Percentiles rank a stretch among this genome's conserved stretches.
Evolutionary conservation across 2,797 vertebrate genomes (phyloP).

Genomic region (Hafferia zeledoni): DNA sequence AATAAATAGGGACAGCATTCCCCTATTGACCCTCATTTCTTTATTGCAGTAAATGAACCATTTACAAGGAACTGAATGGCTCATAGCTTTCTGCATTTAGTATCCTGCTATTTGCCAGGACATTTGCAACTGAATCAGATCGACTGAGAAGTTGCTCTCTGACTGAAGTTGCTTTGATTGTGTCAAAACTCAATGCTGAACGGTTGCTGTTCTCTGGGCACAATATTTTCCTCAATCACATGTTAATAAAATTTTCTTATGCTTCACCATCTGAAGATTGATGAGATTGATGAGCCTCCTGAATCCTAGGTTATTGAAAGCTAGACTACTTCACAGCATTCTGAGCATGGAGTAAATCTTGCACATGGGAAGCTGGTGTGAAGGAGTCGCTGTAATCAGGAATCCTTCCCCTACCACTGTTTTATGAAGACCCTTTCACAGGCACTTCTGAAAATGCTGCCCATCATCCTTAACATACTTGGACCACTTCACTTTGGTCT

Average conservation of each 20-base stretch:
- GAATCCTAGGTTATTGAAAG: neutral
- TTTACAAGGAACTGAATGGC: neutral
- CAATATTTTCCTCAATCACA: neutral
- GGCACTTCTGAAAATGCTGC: neutral
- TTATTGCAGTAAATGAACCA: neutral
- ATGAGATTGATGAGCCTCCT: neutral
- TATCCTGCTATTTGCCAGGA: neutral
- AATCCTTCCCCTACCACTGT: neutral
- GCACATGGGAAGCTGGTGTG: fast-evolving
- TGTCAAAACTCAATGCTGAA: neutral
- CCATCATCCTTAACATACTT: neutral
- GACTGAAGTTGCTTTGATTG: neutral
- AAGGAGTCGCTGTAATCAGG: fast-evolving
- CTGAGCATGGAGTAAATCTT: neutral
- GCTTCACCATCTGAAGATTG: neutral
- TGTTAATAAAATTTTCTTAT: neutral
- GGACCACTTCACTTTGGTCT: neutral
- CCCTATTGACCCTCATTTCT: neutral
- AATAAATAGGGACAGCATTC: neutral
- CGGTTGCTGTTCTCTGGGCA: neutral
- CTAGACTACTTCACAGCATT: neutral
- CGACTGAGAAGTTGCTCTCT: neutral
- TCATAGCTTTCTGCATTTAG: neutral
- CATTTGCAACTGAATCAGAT: neutral
- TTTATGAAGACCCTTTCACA: neutral